phyloP scores from a whole-genome alignment of 2,797 vertebrate genomes.

The Mycteria americana region DNA sequence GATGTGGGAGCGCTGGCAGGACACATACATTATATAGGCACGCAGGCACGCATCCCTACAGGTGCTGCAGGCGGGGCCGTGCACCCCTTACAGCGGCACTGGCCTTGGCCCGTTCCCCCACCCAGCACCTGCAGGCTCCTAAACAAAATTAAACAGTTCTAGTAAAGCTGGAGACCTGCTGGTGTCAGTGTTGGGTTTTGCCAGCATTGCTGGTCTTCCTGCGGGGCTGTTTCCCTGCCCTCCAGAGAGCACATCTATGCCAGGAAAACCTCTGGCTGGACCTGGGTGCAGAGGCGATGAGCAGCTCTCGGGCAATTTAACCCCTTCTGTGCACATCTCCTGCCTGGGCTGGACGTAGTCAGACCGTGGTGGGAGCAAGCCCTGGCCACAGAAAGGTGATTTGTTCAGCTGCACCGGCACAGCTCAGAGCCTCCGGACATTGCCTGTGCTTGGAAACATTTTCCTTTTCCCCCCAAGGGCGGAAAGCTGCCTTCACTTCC shows the following conservation, averaged over 20 bases:
- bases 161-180: neutral
- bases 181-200: neutral
- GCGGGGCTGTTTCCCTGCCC: neutral
- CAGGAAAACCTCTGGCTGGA: neutral
- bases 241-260: neutral
- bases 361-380: neutral
- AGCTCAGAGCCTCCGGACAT: neutral
- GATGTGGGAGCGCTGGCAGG: neutral
- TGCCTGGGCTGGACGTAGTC: neutral
- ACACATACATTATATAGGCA: neutral
- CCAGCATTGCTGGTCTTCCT: neutral
- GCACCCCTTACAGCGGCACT: neutral
- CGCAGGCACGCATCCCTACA: neutral
- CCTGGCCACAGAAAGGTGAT: neutral
- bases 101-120: neutral
- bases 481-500: neutral
- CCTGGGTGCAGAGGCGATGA: neutral
- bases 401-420: neutral
- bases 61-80: neutral
- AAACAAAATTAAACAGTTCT: neutral
- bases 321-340: neutral
- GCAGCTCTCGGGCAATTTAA: neutral
- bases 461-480: fast-evolving
- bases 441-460: neutral
- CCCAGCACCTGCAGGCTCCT: neutral